Conservation (phyloP, 2,888 invertebrate genomes). For the Polia nebulosa region DNA sequence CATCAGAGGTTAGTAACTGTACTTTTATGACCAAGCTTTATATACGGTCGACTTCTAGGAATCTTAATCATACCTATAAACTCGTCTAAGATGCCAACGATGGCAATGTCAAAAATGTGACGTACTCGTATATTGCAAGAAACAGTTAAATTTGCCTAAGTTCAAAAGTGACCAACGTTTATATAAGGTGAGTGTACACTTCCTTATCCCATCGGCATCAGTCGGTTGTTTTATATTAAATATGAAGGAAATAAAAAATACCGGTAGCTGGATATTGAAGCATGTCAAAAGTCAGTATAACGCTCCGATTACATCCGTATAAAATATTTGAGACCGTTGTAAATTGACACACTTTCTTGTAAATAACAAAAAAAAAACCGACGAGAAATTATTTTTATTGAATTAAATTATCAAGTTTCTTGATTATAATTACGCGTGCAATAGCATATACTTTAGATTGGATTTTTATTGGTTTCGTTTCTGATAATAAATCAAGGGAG, state of each 20-base stretch:
- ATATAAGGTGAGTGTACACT: too few species aligned
- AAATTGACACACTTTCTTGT: slow-evolving; percentile 36
- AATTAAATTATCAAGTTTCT: not conserved
- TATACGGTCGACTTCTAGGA: not conserved
- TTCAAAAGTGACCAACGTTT: too few species aligned
- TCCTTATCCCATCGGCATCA: not conserved
- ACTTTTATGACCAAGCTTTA: slow-evolving; percentile 22
- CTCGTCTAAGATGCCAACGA: not conserved
- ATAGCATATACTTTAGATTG: too few species aligned
- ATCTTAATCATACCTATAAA: not conserved
- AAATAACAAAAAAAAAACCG: slow-evolving; percentile 12
- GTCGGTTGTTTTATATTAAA: slow-evolving; percentile 10
- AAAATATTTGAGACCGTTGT: slow-evolving; percentile 37
- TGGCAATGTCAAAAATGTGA: not conserved
- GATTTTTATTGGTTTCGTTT: slow-evolving; percentile 28
- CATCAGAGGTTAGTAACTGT: slow-evolving; percentile 83
- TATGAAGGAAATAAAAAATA: slow-evolving; percentile 23
- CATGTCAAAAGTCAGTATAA: slow-evolving; percentile 52
- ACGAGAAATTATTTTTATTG: not conserved
- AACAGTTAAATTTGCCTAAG: too few species aligned
- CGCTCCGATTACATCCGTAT: slow-evolving; percentile 37
- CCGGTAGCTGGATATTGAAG: slow-evolving; percentile 11
- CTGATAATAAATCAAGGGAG: slow-evolving; percentile 1
- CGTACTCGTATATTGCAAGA: not conserved
- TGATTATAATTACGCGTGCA: slow-evolving; percentile 26